phyloP scores from a whole-genome alignment of 2,888 invertebrate genomes.

The Campopleginae sp. region DNA sequence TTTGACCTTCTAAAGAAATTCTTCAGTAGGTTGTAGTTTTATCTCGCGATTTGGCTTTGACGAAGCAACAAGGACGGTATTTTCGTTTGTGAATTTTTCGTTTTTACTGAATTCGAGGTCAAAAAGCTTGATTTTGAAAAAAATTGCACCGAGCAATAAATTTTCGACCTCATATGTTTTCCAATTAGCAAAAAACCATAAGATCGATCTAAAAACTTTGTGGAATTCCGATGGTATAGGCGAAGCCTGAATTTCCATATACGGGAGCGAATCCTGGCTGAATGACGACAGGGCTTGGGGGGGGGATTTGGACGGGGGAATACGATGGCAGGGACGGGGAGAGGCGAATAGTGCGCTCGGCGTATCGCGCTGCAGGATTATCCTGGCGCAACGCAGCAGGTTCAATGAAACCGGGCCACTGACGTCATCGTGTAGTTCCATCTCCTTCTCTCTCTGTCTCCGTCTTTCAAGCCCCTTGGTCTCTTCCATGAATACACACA shows the following conservation, averaged over 20 bases:
- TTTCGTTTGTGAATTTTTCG: neutral
- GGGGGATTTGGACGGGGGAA: neutral
- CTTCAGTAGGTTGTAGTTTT: neutral
- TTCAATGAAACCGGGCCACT: constrained; percentile 72
- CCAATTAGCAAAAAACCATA: neutral
- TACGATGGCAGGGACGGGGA: neutral
- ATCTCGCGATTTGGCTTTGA: neutral
- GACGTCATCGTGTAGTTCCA: constrained; percentile 41
- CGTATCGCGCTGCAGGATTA: constrained; percentile 59
- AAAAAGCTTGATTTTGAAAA: neutral
- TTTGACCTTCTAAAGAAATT: constrained; percentile 42
- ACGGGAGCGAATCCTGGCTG: constrained; percentile 6
- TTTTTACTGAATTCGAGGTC: neutral
- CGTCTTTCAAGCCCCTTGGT: neutral
- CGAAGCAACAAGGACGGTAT: neutral
- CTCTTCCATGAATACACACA: neutral
- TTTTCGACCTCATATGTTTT: neutral
- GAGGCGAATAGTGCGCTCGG: constrained; percentile 47
- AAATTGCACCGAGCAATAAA: neutral
- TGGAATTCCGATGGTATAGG: neutral
- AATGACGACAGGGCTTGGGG: neutral
- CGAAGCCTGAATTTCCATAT: neutral
- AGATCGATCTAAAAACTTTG: neutral
- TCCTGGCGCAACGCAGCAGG: constrained; percentile 68
- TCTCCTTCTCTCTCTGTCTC: constrained; percentile 17